Percentiles rank a stretch among this genome's conserved stretches.
Conservation (phyloP, 64 coral and sea anemone genomes). For the Hydrozoanthus tunicans region DNA sequence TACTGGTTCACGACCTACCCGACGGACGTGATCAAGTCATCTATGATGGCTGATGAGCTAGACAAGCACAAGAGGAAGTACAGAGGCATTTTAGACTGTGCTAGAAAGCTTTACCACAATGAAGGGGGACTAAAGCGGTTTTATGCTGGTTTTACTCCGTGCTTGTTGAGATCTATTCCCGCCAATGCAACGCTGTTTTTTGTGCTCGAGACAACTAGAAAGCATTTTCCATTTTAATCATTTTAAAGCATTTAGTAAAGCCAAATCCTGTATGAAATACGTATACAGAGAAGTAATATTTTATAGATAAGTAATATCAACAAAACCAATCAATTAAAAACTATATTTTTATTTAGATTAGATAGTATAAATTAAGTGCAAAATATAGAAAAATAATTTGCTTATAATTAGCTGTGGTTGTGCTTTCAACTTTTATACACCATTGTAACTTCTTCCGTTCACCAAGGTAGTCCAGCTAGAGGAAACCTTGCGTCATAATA, state of each 20-base stretch:
- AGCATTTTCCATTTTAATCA: constrained; percentile 69
- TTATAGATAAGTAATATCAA: no score
- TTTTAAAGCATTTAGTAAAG: background rate
- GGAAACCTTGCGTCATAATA: no score
- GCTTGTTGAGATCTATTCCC: constrained; percentile 87
- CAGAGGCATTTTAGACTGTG: constrained; percentile 72
- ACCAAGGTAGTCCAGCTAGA: no score
- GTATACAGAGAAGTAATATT: no score
- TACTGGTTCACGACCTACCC: constrained; percentile 94
- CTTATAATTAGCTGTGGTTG: no score
- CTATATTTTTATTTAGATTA: no score
- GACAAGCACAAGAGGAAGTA: constrained; percentile 66
- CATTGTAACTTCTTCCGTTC: no score
- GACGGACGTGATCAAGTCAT: constrained; percentile 89
- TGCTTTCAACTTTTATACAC: no score
- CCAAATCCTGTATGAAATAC: background rate
- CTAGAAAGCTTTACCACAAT: constrained; percentile 64
- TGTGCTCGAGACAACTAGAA: constrained; percentile 88
- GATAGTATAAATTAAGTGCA: no score
- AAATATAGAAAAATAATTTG: no score
- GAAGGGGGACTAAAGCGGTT: constrained; percentile 83
- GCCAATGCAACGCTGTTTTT: constrained; percentile 84
- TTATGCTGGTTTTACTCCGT: constrained; percentile 84
- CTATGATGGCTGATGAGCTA: constrained; percentile 86
- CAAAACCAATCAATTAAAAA: no score